phyloP scores from a whole-genome alignment of 2,113 vertebrate genomes.

The Corvus cornix region DNA sequence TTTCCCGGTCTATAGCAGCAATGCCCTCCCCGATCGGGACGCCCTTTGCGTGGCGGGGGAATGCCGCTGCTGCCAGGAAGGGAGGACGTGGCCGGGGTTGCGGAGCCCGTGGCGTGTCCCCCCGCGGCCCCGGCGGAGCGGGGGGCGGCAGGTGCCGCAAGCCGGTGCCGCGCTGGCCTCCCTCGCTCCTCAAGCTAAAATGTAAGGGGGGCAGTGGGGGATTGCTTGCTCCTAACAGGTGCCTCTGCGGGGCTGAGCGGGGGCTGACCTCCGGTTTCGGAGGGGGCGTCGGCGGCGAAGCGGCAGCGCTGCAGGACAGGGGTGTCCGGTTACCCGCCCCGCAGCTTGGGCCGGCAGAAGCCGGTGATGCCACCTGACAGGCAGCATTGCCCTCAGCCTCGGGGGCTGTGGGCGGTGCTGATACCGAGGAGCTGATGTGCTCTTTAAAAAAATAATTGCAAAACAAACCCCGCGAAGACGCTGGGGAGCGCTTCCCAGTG shows the following conservation, averaged over 20 bases:
- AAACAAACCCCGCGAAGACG: not conserved
- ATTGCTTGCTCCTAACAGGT: not conserved
- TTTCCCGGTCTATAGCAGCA: not conserved
- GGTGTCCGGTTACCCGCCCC: not conserved
- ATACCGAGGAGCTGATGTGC: rapidly evolving
- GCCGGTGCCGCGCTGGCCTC: not conserved
- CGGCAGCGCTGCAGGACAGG: not conserved
- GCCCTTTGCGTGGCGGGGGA: not conserved
- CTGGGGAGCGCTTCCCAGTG: not conserved
- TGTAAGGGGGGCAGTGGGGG: rapidly evolving
- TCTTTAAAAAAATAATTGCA: not conserved
- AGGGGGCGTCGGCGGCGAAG: not conserved
- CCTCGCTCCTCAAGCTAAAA: not conserved
- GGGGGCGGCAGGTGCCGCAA: not conserved
- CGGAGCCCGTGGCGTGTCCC: not conserved
- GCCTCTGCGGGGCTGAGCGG: not conserved
- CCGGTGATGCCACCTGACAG: not conserved
- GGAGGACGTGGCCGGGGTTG: not conserved
- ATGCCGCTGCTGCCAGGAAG: not conserved
- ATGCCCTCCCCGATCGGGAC: not conserved
- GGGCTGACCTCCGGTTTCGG: not conserved
- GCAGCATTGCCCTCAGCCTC: not conserved
- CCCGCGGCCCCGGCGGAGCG: not conserved
- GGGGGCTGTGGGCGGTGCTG: not conserved
- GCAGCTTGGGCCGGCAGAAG: not conserved